Evolutionary conservation across 2,797 vertebrate genomes (phyloP), one percentile per base, ranked within the genome.

Genomic region (Cuculus canorus): DNA sequence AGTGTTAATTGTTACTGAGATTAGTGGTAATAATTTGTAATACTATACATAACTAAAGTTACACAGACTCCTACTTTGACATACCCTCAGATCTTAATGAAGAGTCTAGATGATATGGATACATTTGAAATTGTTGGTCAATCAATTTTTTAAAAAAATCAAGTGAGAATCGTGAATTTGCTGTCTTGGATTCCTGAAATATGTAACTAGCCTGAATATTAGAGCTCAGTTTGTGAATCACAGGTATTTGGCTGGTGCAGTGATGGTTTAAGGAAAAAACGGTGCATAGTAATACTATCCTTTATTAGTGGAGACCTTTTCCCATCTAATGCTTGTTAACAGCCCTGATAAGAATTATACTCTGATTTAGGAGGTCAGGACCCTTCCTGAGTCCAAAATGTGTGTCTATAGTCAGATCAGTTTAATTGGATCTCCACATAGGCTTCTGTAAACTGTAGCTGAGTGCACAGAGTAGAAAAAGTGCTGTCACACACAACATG

Each of bases 201-300:
- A 28, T 0, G 0, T 71, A 81, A 54, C 27, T 50, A 60, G 9
- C 35, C 35, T 66, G 53, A 90, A 70, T 48, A 53, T 69, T 63
- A 56, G 39, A 63, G 25, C 17, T 79, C 22, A 30, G 25, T 75
- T 86, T 69, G 52, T 53, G 25, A 43, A 61, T 88, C 33, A 23
- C 37, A 65, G 33, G 15, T 73, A 35, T 47, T 82, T 88, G 13
- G 10, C 37, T 91, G 61, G 28, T 80, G 25, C 52, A 60, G 22
- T 30, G 37, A 13, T 47, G 32, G 6, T 61, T 70, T 66, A 70
- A 33, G 24, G 68, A 37, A 41, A 75, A 64, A 72, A 37, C 2
- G 1, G 0, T 25, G 35, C 41, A 28, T 8, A 50, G 35, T 27
- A 37, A 69, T 70, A 32, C 4, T 2, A 0, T 61, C 25, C 63